Percentiles rank a stretch among this genome's conserved stretches.
Evolutionary conservation across 2,797 vertebrate genomes (phyloP).

Genomic region (Myotis pilosus): DNA sequence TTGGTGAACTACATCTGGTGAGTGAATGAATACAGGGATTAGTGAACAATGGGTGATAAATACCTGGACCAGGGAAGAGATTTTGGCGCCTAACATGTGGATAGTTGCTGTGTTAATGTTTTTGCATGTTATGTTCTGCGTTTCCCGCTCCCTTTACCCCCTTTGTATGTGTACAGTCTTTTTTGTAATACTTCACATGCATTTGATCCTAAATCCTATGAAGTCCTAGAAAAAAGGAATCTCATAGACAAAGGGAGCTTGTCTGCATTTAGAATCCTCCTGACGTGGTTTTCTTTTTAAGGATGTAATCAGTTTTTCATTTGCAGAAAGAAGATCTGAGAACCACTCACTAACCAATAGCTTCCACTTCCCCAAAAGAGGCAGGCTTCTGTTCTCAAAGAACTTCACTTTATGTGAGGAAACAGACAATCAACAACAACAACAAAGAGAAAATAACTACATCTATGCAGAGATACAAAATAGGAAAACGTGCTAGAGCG

Average conservation of each 20-base stretch:
- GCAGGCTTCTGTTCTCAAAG: neutral
- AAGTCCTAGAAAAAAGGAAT: neutral
- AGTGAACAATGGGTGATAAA: neutral
- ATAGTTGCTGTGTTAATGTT: neutral
- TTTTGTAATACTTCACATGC: neutral
- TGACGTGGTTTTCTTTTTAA: constrained; percentile 36
- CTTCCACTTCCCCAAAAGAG: neutral
- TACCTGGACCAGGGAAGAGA: neutral
- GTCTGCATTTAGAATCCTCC: constrained; percentile 12
- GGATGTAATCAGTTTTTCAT: neutral
- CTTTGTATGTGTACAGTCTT: neutral
- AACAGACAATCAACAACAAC: neutral
- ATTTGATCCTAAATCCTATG: neutral
- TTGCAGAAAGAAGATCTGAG: constrained; percentile 1
- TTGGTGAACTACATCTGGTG: neutral
- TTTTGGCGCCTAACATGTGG: neutral
- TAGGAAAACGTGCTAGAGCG: neutral
- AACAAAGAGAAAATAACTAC: neutral
- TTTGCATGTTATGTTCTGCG: neutral
- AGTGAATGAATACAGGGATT: neutral
- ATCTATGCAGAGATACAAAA: neutral
- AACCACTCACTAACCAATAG: neutral
- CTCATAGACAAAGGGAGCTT: neutral
- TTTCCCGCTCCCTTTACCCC: neutral
- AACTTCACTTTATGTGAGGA: constrained; percentile 16